These are phyloP conservation scores for Pygocentrus nattereri DNA, from an alignment of 2,797 vertebrate species.

Conservation along the genomic window DNA sequence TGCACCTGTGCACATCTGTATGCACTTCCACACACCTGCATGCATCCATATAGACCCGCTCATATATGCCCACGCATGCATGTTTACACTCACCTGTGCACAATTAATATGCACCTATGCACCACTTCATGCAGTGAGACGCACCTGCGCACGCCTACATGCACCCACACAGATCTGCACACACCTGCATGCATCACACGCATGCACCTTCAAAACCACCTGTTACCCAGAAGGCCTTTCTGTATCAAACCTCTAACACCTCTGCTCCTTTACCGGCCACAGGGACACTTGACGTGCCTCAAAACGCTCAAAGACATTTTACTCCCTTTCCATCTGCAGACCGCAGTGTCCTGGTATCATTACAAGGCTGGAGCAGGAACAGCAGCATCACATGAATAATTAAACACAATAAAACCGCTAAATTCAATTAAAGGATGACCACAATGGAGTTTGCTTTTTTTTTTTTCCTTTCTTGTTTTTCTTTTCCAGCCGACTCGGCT, in stretches of 20 bases:
- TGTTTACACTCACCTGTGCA: not conserved
- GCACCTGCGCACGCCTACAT: not conserved
- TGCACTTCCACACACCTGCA: too few relatives aligned
- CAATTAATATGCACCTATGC: not conserved
- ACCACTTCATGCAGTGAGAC: not conserved
- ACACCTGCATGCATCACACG: too few relatives aligned
- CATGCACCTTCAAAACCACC: too few relatives aligned
- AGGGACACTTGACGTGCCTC: not conserved
- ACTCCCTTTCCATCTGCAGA: not conserved
- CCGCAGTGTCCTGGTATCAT: conserved; percentile 12
- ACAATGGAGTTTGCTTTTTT: not conserved
- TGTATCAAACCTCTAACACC: not conserved
- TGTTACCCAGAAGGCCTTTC: too few relatives aligned
- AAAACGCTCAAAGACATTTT: not conserved
- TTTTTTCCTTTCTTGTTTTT: not conserved
- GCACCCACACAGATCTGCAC: not conserved
- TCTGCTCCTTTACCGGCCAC: conserved; percentile 1
- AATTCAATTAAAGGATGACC: conserved; percentile 37
- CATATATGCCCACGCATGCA: not conserved
- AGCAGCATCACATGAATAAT: conserved; percentile 55
- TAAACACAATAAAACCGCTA: conserved; percentile 51
- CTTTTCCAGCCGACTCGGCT: not conserved
- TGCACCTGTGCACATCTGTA: too few relatives aligned
- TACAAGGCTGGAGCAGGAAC: conserved; percentile 13
- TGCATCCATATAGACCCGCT: too few relatives aligned